These are phyloP conservation scores for Branchellion lobata DNA, from an alignment of 2,888 invertebrate species.

Conservation along the genomic window DNA sequence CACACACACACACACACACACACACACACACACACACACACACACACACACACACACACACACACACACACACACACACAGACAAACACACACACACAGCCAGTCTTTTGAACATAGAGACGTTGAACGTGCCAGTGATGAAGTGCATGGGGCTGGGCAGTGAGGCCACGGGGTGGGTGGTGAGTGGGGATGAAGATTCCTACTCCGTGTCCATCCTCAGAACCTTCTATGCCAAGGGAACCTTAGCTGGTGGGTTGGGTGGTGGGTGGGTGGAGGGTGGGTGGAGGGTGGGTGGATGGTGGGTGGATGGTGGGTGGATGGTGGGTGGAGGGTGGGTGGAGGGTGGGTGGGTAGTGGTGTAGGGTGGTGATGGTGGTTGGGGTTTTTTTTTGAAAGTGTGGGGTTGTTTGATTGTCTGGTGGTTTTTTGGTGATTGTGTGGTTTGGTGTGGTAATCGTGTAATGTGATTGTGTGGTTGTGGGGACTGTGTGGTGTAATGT, in stretches of 20 bases:
- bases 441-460: too few relatives aligned
- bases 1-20: too few relatives aligned
- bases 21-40: too few relatives aligned
- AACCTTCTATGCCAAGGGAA: slow-evolving; percentile 45
- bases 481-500: too few relatives aligned
- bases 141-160: slow-evolving; percentile 43
- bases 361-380: too few relatives aligned
- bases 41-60: neutral
- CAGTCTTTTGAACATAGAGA: slow-evolving; percentile 44
- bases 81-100: neutral
- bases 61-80: too few relatives aligned
- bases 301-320: neutral
- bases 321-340: neutral
- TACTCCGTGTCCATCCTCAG: slow-evolving; percentile 50
- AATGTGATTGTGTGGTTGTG: too few relatives aligned
- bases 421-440: too few relatives aligned
- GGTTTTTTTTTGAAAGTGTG: too few relatives aligned
- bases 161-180: neutral
- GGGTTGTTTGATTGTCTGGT: too few relatives aligned
- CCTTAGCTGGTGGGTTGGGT: neutral
- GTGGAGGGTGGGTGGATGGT: neutral
- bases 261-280: too few relatives aligned
- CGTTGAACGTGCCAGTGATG: slow-evolving; percentile 44
- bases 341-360: neutral
- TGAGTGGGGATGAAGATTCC: slow-evolving; percentile 36